A percentile compares a stretch with the other conserved stretches of the same genome.
Conservation (phyloP, 2,113 vertebrate genomes). For the Epinephelus fuscoguttatus region DNA sequence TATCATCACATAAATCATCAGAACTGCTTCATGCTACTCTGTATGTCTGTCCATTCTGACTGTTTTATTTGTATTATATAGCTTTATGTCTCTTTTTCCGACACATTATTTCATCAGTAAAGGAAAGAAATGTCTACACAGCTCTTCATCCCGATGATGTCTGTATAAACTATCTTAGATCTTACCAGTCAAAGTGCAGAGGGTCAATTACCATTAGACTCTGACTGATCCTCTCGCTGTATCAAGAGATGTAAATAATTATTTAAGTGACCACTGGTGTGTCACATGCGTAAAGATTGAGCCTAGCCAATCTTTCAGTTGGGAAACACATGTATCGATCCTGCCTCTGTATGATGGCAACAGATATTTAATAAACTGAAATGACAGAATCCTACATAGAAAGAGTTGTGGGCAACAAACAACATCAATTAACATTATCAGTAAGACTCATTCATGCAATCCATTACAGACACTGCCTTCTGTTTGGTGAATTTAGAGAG, state of each 20-base stretch:
- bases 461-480: not conserved
- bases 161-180: not conserved
- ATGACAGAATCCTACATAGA: not conserved
- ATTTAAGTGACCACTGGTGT: not conserved
- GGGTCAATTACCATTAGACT: not conserved
- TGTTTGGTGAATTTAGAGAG: not conserved
- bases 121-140: too few relatives aligned
- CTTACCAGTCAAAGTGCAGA: not conserved
- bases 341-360: not conserved
- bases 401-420: not conserved
- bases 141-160: not conserved
- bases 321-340: too few relatives aligned
- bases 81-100: too few relatives aligned
- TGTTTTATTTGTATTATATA: too few relatives aligned
- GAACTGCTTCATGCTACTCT: too few relatives aligned
- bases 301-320: not conserved
- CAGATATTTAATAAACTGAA: not conserved
- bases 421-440: not conserved
- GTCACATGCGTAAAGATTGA: not conserved
- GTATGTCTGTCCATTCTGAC: too few relatives aligned
- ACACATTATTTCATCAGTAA: too few relatives aligned
- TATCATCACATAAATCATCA: too few relatives aligned
- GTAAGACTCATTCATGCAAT: too few relatives aligned
- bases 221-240: too few relatives aligned
- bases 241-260: not conserved